phyloP scores from a whole-genome alignment of 1,140 invertebrate genomes.

The Saccostrea glomerata region DNA sequence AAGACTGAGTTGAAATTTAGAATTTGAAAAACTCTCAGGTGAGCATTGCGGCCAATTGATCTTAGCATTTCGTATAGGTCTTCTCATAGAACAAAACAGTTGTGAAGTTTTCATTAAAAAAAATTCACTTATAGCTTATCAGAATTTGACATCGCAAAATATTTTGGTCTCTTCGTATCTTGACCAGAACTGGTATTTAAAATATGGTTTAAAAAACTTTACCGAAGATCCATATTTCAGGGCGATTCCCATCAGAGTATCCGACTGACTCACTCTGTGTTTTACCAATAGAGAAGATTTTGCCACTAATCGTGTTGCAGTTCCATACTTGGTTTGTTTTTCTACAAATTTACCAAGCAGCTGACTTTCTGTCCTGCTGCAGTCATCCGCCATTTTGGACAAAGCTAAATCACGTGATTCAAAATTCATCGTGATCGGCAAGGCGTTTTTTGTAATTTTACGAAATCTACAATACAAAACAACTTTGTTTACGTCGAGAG shows the following conservation, averaged over 20 bases:
- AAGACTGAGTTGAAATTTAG: too few relatives aligned
- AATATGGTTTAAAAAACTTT: slow-evolving; percentile 67
- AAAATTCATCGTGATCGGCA: not conserved
- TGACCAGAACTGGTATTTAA: not conserved
- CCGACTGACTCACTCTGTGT: slow-evolving; percentile 87
- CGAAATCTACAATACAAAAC: not conserved
- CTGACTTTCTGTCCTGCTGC: slow-evolving; percentile 86
- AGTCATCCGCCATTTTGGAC: slow-evolving; percentile 69
- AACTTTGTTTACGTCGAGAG: not conserved
- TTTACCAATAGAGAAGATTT: slow-evolving; percentile 85
- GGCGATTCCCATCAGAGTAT: slow-evolving; percentile 95
- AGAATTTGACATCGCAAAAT: not conserved
- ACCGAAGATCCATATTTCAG: slow-evolving; percentile 95
- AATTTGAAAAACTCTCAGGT: too few relatives aligned
- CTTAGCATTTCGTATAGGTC: too few relatives aligned
- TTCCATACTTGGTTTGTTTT: slow-evolving; percentile 93
- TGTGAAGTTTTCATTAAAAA: too few relatives aligned
- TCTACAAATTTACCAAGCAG: slow-evolving; percentile 90
- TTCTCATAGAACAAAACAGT: too few relatives aligned
- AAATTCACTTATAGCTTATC: too few relatives aligned
- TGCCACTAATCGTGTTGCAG: slow-evolving; percentile 85
- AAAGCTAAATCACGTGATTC: slow-evolving; percentile 55
- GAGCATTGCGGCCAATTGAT: too few relatives aligned
- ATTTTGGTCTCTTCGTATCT: not conserved
- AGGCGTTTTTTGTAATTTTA: not conserved